Percentiles rank a stretch among this genome's conserved stretches.
These are phyloP conservation scores for Panonychus citri DNA, from an alignment of 1,140 invertebrate species.

Conservation along the genomic window DNA sequence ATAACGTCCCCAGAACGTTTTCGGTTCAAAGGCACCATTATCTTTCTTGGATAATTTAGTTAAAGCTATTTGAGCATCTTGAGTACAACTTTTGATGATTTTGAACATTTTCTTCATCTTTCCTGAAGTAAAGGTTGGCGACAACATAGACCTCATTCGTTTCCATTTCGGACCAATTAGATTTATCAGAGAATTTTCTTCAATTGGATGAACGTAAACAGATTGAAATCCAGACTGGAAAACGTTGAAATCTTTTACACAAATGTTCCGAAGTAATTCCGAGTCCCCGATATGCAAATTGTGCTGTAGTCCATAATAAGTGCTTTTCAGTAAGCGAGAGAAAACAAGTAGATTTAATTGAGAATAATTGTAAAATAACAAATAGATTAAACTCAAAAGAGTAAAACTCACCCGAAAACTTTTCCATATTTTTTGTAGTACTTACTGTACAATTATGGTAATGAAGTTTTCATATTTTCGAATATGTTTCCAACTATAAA, in stretches of 20 bases:
- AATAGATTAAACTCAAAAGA: neutral
- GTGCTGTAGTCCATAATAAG: conserved; percentile 11
- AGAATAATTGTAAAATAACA: neutral
- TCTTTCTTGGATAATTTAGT: neutral
- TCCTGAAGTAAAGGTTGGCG: conserved; percentile 31
- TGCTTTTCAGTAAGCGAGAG: conserved; percentile 4
- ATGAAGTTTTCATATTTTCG: neutral
- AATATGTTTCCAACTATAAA: neutral
- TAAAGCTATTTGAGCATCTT: neutral
- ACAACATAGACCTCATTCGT: conserved; percentile 27
- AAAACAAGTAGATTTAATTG: neutral
- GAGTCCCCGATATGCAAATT: conserved; percentile 11
- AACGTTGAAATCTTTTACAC: conserved; percentile 14
- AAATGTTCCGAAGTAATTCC: conserved; percentile 13
- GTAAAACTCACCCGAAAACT: conserved; percentile 5
- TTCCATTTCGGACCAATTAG: conserved; percentile 24
- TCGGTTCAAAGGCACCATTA: neutral
- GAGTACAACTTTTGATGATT: neutral
- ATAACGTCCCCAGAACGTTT: conserved; percentile 1
- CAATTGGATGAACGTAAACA: neutral
- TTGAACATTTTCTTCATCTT: conserved; percentile 32
- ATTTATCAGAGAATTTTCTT: neutral
- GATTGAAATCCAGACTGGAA: conserved; percentile 10
- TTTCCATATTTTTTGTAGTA: conserved; percentile 4
- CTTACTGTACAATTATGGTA: neutral